A percentile compares a stretch with the other conserved stretches of the same genome.
Evolutionary conservation across 2,888 invertebrate species (phyloP).

Genomic region (Notodonta dromedarius): DNA sequence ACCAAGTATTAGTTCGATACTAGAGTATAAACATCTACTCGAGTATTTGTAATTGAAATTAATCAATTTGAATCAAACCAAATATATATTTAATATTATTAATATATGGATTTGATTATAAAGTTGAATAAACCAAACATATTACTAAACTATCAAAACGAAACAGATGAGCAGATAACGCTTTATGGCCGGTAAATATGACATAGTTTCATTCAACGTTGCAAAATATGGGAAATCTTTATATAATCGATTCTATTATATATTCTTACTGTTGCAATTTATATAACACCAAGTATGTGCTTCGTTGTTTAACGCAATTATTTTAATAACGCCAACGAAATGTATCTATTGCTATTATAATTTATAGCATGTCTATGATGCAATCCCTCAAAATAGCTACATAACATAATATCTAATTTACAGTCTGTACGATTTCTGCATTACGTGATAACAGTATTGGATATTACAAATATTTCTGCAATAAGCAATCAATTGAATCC

Average conservation of each 20-base stretch:
- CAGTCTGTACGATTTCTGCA: constrained; percentile 23
- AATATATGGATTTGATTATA: no score
- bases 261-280: constrained; percentile 22
- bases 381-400: constrained; percentile 31
- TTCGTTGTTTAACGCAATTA: constrained; percentile 48
- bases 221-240: constrained; percentile 51
- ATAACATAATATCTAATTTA: constrained; percentile 28
- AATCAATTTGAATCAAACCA: no score
- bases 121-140: no score
- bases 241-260: constrained; percentile 42
- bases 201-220: constrained; percentile 46
- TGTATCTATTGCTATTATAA: constrained; percentile 15
- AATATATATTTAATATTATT: no score
- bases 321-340: constrained; percentile 52
- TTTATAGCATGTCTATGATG: constrained; percentile 30
- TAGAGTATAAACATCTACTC: no score
- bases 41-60: no score
- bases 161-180: no score
- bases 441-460: constrained; percentile 28
- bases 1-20: no score
- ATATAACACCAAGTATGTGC: constrained; percentile 31
- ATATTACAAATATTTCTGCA: constrained; percentile 19
- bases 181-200: constrained; percentile 1
- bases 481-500: constrained; percentile 11
- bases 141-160: neutral